Evolutionary conservation across 2,113 vertebrate species (phyloP).

Genomic region (Ploceus nigricollis): DNA sequence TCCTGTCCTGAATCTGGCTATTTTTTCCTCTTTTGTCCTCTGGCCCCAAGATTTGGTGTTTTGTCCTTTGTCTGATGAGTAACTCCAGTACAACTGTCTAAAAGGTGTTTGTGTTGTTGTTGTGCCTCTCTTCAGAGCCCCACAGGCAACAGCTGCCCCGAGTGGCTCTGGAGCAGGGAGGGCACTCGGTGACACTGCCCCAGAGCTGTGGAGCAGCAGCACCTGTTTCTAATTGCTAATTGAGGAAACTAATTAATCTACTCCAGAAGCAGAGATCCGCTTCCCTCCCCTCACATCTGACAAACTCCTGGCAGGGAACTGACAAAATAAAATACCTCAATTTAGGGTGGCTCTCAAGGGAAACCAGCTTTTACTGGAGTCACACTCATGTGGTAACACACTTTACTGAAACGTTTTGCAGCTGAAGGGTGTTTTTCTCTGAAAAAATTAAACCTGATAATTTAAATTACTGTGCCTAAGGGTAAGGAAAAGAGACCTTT

Average conservation of each 20-base stretch:
- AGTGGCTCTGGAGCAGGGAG: background rate
- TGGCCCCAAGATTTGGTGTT: background rate
- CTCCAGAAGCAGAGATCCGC: background rate
- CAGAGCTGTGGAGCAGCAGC: background rate
- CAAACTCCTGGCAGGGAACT: background rate
- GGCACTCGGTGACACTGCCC: background rate
- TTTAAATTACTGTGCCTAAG: background rate
- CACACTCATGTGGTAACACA: fast-evolving
- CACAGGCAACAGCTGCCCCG: background rate
- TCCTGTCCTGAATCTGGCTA: slow-evolving; percentile 24
- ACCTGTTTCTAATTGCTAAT: fast-evolving
- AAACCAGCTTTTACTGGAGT: background rate
- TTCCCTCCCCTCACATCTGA: background rate
- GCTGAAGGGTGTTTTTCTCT: background rate
- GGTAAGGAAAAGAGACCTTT: background rate
- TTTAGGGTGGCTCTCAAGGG: background rate
- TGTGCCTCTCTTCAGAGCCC: background rate
- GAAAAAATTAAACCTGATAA: background rate
- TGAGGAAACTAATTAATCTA: background rate
- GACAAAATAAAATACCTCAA: background rate
- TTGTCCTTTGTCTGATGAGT: background rate
- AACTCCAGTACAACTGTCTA: fast-evolving
- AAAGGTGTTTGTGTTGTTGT: background rate
- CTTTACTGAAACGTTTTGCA: background rate
- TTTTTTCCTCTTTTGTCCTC: background rate